These are phyloP conservation scores for Macrosoma leucophasiata DNA, from an alignment of 2,888 invertebrate species.

Conservation along the genomic window DNA sequence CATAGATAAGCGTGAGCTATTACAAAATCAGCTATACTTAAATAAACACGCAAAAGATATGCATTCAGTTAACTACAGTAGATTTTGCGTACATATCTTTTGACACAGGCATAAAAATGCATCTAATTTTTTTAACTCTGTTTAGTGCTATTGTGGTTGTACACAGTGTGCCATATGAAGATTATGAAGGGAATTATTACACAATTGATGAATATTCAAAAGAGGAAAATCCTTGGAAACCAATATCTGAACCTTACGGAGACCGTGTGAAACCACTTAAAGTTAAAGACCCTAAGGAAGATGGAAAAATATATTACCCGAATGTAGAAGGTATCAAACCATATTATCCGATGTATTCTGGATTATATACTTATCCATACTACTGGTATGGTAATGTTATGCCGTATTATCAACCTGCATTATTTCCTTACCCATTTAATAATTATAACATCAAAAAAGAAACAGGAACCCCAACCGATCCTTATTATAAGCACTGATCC, in stretches of 20 bases:
- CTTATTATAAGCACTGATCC: too few relatives aligned
- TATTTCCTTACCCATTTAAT: conserved; percentile 30
- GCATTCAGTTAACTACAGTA: too few relatives aligned
- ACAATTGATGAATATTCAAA: conserved; percentile 16
- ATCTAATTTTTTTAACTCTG: too few relatives aligned
- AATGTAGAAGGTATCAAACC: conserved; percentile 20
- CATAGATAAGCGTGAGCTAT: too few relatives aligned
- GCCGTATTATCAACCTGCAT: conserved; percentile 30
- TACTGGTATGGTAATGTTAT: conserved; percentile 30
- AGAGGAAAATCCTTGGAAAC: conserved; percentile 34
- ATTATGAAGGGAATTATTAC: conserved; percentile 16
- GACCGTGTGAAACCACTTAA: conserved; percentile 38
- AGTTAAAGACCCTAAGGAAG: conserved; percentile 36
- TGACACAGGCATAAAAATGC: too few relatives aligned
- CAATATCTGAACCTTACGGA: conserved; percentile 30
- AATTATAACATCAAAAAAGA: conserved; percentile 37
- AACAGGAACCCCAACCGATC: too few relatives aligned
- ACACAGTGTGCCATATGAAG: too few relatives aligned
- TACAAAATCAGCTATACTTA: too few relatives aligned
- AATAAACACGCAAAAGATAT: too few relatives aligned
- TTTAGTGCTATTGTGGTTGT: neutral
- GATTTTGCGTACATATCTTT: too few relatives aligned
- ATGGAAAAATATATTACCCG: conserved; percentile 34
- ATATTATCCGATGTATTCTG: conserved; percentile 30
- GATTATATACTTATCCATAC: conserved; percentile 39